Conservation (phyloP, 2,113 vertebrate genomes). For the Prietella phreatophila region DNA sequence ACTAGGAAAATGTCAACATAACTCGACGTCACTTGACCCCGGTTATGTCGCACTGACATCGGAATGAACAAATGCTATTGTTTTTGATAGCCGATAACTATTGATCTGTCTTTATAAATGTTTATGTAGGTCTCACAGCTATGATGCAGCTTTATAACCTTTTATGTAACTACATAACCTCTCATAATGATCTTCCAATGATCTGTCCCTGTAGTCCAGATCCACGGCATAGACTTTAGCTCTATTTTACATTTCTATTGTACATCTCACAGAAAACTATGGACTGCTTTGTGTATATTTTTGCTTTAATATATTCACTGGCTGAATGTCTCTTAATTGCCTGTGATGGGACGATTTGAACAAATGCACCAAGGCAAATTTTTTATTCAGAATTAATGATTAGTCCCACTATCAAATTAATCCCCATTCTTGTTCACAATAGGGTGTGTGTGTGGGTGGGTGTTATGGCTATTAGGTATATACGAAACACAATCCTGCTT, state of each 20-base stretch:
- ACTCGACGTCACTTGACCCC: not conserved
- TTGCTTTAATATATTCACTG: not conserved
- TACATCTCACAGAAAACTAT: not conserved
- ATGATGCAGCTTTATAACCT: not conserved
- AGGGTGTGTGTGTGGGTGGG: not conserved
- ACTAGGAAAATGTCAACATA: not conserved
- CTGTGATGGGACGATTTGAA: not conserved
- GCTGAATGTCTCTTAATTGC: conserved; percentile 3
- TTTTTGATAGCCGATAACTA: not conserved
- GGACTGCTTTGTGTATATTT: not conserved
- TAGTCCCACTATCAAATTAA: not conserved
- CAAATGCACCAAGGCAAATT: not conserved
- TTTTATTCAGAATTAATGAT: not conserved
- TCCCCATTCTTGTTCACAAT: not conserved
- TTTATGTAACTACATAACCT: not conserved
- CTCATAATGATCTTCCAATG: not conserved
- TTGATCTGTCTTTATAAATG: not conserved
- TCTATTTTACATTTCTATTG: not conserved
- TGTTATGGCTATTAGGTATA: not conserved
- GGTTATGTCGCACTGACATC: not conserved
- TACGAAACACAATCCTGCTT: not conserved
- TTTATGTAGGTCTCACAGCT: not conserved
- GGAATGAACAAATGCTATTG: not conserved
- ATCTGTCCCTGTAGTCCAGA: not conserved
- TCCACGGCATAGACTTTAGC: not conserved